These are phyloP conservation scores for Sebastes melanostomus DNA, from an alignment of 2,797 vertebrate genomes.

Conservation along the genomic window DNA sequence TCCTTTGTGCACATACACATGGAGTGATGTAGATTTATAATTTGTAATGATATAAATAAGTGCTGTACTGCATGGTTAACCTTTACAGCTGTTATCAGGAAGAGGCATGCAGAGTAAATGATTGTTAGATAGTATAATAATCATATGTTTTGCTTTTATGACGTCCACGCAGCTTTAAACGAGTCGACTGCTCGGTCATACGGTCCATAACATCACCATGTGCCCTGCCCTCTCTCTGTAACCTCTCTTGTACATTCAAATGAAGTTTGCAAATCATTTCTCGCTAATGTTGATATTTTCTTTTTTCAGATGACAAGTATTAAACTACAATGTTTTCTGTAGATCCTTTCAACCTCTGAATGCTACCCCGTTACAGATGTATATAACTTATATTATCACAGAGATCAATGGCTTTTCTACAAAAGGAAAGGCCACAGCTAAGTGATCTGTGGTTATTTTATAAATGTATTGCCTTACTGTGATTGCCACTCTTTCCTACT, in stretches of 20 bases:
- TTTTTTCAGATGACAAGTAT: background rate
- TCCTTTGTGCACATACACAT: background rate
- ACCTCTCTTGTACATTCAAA: background rate
- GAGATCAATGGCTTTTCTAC: constrained; percentile 24
- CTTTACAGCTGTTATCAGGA: background rate
- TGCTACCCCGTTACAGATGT: background rate
- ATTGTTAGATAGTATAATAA: background rate
- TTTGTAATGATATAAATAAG: background rate
- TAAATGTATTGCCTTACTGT: constrained; percentile 11
- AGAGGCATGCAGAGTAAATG: background rate
- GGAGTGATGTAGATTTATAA: background rate
- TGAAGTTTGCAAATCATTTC: background rate
- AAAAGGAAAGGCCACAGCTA: background rate
- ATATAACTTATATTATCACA: constrained; percentile 18
- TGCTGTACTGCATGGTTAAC: background rate
- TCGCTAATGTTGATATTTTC: background rate
- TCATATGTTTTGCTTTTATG: background rate
- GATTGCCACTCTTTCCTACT: constrained; percentile 46
- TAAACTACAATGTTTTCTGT: background rate
- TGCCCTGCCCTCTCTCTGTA: background rate
- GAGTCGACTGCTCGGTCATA: background rate
- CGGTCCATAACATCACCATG: background rate
- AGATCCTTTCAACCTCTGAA: background rate
- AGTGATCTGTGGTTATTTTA: constrained; percentile 23
- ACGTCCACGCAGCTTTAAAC: background rate